These are phyloP conservation scores for Marcusenius ussheri DNA, from an alignment of 2,113 vertebrate species.

Conservation along the genomic window DNA sequence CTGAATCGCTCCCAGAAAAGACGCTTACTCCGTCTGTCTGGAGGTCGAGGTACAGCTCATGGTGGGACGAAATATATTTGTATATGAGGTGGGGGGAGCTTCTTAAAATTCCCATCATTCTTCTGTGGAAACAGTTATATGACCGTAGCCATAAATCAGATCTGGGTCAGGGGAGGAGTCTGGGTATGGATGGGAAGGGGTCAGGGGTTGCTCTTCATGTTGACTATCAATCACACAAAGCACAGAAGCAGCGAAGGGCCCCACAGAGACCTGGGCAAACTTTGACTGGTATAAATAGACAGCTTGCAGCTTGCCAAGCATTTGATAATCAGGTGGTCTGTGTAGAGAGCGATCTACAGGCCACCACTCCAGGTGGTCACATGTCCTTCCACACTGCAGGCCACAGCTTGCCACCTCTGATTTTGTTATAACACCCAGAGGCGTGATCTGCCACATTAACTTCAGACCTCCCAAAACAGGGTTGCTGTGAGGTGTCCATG, in stretches of 20 bases:
- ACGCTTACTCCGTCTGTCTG: conserved; percentile 56
- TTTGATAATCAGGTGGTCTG: conserved; percentile 18
- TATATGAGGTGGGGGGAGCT: conserved; percentile 39
- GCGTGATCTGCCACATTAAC: background rate
- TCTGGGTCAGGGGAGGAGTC: conserved; percentile 34
- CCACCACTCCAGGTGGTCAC: background rate
- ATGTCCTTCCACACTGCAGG: background rate
- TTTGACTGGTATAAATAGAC: conserved; percentile 32
- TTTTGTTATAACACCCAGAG: background rate
- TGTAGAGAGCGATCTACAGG: background rate
- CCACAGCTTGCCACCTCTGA: background rate
- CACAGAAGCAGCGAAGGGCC: conserved; percentile 37
- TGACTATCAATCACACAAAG: conserved; percentile 20
- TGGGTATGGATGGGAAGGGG: conserved; percentile 7
- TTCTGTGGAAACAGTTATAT: conserved; percentile 54
- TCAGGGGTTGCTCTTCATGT: conserved; percentile 8
- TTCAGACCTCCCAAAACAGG: background rate
- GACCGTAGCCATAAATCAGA: conserved; percentile 61
- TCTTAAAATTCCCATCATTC: conserved; percentile 61
- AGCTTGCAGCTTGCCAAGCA: conserved; percentile 29
- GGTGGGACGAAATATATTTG: conserved; percentile 24
- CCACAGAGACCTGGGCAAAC: conserved; percentile 37
- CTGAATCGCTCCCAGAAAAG: conserved; percentile 44
- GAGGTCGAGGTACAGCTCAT: conserved; percentile 39
- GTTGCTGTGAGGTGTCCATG: background rate